Conservation (phyloP, 2,888 invertebrate species). For the Caenorhabditis imperialis region DNA sequence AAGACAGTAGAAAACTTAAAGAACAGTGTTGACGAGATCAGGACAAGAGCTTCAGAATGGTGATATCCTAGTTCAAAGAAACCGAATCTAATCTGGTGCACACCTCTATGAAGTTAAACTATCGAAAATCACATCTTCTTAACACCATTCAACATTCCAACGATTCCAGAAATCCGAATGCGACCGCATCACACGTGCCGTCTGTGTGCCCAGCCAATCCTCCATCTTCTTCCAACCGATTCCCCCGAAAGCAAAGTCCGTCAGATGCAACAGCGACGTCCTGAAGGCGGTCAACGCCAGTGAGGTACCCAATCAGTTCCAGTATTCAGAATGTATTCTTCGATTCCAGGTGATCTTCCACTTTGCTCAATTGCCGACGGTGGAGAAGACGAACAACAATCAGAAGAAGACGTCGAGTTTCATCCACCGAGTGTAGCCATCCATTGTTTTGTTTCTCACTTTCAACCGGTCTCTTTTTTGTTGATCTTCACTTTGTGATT, state of each 20-base stretch:
- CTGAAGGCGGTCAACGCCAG: constrained; percentile 45
- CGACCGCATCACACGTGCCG: constrained; percentile 54
- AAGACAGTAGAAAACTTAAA: too few relatives aligned
- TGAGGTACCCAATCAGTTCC: constrained; percentile 37
- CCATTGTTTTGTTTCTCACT: not conserved
- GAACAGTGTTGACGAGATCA: too few relatives aligned
- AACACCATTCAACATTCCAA: too few relatives aligned
- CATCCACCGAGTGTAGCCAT: constrained; percentile 45
- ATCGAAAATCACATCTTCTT: too few relatives aligned
- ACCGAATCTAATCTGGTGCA: too few relatives aligned
- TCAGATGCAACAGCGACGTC: constrained; percentile 33
- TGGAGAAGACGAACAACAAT: constrained; percentile 29
- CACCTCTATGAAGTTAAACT: too few relatives aligned
- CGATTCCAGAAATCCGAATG: constrained; percentile 50
- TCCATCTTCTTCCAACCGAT: constrained; percentile 64
- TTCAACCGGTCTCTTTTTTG: constrained; percentile 11
- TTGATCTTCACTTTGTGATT: constrained; percentile 30
- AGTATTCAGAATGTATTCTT: too few relatives aligned
- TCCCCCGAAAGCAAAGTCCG: constrained; percentile 47
- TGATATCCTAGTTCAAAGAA: too few relatives aligned
- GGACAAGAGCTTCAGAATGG: too few relatives aligned
- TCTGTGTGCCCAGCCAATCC: constrained; percentile 52
- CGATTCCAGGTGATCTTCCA: constrained; percentile 48
- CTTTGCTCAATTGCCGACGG: constrained; percentile 42
- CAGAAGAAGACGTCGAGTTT: constrained; percentile 34